phyloP scores from a whole-genome alignment of 2,888 invertebrate genomes.

The Erannis defoliaria region DNA sequence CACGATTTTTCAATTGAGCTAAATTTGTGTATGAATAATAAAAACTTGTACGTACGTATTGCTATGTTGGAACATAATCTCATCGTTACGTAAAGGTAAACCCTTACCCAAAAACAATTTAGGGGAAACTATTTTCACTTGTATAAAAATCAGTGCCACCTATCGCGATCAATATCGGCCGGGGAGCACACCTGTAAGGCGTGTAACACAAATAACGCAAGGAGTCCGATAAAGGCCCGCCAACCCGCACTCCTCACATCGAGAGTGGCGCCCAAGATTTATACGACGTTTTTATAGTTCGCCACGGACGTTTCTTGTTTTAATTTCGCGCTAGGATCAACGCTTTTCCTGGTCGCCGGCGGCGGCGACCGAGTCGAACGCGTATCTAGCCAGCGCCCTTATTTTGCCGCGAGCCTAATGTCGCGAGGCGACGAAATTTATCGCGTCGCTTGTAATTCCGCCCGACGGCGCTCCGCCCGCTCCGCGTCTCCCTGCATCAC shows the following conservation, averaged over 20 bases:
- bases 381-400: constrained; percentile 58
- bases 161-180: constrained; percentile 63
- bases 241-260: constrained; percentile 67
- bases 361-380: constrained; percentile 53
- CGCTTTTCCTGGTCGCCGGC: constrained; percentile 55
- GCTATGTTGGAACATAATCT: neutral
- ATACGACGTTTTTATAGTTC: constrained; percentile 80
- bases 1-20: constrained; percentile 22
- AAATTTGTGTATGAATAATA: constrained; percentile 10
- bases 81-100: neutral
- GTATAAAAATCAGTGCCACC: constrained; percentile 49
- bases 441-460: constrained; percentile 82
- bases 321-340: constrained; percentile 80
- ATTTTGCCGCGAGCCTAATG: constrained; percentile 77
- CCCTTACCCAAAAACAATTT: constrained; percentile 18
- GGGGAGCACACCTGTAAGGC: constrained; percentile 65
- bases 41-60: neutral
- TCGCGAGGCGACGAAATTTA: constrained; percentile 83
- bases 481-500: constrained; percentile 71
- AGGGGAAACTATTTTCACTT: constrained; percentile 32
- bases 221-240: constrained; percentile 65
- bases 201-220: constrained; percentile 71
- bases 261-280: constrained; percentile 69
- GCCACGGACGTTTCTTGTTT: constrained; percentile 80
- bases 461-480: constrained; percentile 71